Percentiles rank a stretch among this genome's conserved stretches.
Evolutionary conservation across 2,888 invertebrate genomes (phyloP).

Genomic region (Dysmachus trigonus): DNA sequence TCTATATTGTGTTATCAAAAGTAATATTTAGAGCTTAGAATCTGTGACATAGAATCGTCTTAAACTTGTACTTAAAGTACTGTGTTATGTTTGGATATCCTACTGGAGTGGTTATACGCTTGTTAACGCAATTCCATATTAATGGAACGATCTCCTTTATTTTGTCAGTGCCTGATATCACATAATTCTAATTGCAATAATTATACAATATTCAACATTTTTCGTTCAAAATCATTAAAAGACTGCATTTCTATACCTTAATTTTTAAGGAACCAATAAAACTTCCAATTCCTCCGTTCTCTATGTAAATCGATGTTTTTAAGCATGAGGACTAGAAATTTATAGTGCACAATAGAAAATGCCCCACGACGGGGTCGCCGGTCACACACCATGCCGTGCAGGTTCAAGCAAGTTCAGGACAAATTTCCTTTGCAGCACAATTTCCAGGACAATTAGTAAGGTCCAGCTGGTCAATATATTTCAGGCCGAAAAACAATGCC

Average conservation of each 20-base stretch:
- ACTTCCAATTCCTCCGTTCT: background rate
- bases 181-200: no score
- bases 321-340: background rate
- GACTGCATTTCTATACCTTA: background rate
- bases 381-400: background rate
- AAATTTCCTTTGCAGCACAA: conserved; percentile 31
- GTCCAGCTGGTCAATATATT: conserved; percentile 41
- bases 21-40: no score
- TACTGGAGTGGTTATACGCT: no score
- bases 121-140: no score
- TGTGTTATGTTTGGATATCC: no score
- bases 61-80: no score
- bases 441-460: conserved; percentile 43
- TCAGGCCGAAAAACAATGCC: conserved; percentile 35
- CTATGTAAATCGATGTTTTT: background rate
- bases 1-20: no score
- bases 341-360: background rate
- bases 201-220: no score
- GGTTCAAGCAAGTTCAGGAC: conserved; percentile 4
- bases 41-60: no score
- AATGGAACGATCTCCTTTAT: no score
- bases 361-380: background rate
- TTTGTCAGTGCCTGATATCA: no score
- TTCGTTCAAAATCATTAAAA: background rate
- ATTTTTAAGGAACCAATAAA: background rate